Percentiles rank a stretch among this genome's conserved stretches.
Evolutionary conservation across 2,797 vertebrate species (phyloP).

Genomic region (Trichosurus vulpecula): DNA sequence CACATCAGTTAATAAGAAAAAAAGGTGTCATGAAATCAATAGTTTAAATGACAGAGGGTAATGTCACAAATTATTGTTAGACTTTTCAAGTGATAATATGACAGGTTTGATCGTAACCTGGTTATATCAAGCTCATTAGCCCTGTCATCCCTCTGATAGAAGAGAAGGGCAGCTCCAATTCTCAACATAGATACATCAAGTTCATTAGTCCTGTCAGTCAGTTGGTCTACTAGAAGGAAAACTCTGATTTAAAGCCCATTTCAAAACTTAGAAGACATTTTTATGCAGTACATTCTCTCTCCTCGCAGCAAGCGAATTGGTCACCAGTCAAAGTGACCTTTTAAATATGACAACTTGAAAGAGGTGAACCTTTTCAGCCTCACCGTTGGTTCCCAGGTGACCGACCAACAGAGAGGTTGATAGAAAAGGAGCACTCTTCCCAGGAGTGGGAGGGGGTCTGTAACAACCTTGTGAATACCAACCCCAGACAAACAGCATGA

Average conservation of each 20-base stretch:
- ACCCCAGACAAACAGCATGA: neutral
- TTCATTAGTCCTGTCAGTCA: slow-evolving; percentile 28
- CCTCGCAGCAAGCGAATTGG: slow-evolving; percentile 9
- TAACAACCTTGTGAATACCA: neutral
- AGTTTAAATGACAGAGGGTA: slow-evolving; percentile 77
- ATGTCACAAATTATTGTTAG: slow-evolving; percentile 78
- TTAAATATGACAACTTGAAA: slow-evolving; percentile 45
- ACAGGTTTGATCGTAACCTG: slow-evolving; percentile 10
- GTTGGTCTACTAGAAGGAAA: neutral
- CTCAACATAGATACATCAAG: neutral
- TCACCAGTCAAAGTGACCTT: slow-evolving; percentile 9
- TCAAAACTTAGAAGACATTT: slow-evolving; percentile 25
- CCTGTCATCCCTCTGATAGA: neutral
- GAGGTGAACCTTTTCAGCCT: slow-evolving; percentile 27
- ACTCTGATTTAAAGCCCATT: slow-evolving; percentile 11
- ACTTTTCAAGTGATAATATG: slow-evolving; percentile 30
- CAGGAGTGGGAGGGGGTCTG: neutral
- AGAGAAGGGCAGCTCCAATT: neutral
- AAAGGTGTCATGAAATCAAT: slow-evolving; percentile 81
- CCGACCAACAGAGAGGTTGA: neutral
- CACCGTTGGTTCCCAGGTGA: neutral
- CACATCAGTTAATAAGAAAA: slow-evolving; percentile 74
- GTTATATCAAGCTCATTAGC: slow-evolving; percentile 16
- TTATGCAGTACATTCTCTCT: neutral
- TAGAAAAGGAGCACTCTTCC: neutral